phyloP scores from a whole-genome alignment of 2,888 invertebrate species.

The Bombylius discolor region DNA sequence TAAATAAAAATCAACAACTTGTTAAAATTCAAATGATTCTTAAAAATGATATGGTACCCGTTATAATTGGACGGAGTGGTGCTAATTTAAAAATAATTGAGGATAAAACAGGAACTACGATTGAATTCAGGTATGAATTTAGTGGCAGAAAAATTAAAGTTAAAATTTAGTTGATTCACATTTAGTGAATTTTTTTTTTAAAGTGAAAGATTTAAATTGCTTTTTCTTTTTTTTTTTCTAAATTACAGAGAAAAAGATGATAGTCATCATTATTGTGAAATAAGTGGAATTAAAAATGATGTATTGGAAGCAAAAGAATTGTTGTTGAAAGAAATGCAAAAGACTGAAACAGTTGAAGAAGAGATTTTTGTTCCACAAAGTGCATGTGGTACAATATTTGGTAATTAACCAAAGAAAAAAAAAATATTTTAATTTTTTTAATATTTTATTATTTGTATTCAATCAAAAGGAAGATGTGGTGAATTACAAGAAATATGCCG shows the following conservation, averaged over 20 bases:
- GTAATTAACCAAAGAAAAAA: slow-evolving; percentile 20
- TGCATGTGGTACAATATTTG: slow-evolving; percentile 60
- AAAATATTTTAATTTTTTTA: neutral
- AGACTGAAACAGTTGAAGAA: slow-evolving; percentile 53
- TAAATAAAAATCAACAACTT: slow-evolving; percentile 27
- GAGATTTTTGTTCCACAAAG: slow-evolving; percentile 53
- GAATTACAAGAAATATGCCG: slow-evolving; percentile 59
- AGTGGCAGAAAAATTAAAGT: neutral
- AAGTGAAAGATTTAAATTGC: neutral
- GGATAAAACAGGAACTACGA: slow-evolving; percentile 52
- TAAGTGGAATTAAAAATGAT: slow-evolving; percentile 53
- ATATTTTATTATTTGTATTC: neutral
- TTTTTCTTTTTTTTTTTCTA: neutral
- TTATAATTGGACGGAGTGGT: slow-evolving; percentile 62
- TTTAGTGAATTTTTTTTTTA: no score
- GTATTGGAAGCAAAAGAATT: slow-evolving; percentile 59
- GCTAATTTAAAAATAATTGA: slow-evolving; percentile 64
- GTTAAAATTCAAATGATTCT: slow-evolving; percentile 46
- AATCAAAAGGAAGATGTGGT: slow-evolving; percentile 46
- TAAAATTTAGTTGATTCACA: no score
- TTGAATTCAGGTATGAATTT: slow-evolving; percentile 35
- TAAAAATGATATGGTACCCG: slow-evolving; percentile 49
- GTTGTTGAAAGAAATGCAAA: slow-evolving; percentile 52
- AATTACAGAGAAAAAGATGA: slow-evolving; percentile 42
- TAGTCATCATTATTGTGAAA: slow-evolving; percentile 49